A percentile compares a stretch with the other conserved stretches of the same genome.
These are phyloP conservation scores for Eupithecia insigniata DNA, from an alignment of 2,888 invertebrate species.

Conservation along the genomic window DNA sequence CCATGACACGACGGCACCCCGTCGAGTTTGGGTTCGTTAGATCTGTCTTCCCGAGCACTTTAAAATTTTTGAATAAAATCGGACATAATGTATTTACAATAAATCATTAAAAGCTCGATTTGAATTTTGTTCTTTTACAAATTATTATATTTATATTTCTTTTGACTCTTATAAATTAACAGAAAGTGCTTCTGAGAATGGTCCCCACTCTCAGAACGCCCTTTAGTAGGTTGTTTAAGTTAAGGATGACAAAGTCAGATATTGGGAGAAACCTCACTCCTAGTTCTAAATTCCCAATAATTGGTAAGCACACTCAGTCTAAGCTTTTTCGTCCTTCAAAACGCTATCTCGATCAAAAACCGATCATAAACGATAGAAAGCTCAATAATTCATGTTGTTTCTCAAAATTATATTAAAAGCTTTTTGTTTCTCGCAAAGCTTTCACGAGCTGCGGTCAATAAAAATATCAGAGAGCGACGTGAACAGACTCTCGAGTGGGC, in stretches of 20 bases:
- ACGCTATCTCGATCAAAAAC: conserved; percentile 3
- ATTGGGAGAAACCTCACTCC: neutral
- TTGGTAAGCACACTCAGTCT: neutral
- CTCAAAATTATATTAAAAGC: conserved; percentile 57
- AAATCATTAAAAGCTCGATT: too few relatives aligned
- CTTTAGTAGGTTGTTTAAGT: neutral
- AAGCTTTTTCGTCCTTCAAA: conserved; percentile 5
- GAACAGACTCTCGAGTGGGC: conserved; percentile 49
- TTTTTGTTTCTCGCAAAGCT: conserved; percentile 56
- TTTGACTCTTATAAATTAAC: too few relatives aligned
- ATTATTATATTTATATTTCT: too few relatives aligned
- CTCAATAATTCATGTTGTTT: conserved; percentile 58
- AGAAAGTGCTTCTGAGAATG: neutral
- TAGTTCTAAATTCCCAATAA: neutral
- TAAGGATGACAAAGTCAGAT: neutral
- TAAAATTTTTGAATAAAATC: neutral
- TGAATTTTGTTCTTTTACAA: too few relatives aligned
- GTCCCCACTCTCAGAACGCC: neutral
- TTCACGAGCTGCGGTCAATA: conserved; percentile 64
- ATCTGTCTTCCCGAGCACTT: too few relatives aligned
- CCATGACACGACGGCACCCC: too few relatives aligned
- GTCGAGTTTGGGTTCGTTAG: neutral
- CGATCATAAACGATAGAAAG: conserved; percentile 35
- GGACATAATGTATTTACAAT: too few relatives aligned
- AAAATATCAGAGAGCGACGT: conserved; percentile 61